Base-by-base conservation (phyloP, 1,140 invertebrate genomes). In the Elymnias hypermnestra region DNA sequence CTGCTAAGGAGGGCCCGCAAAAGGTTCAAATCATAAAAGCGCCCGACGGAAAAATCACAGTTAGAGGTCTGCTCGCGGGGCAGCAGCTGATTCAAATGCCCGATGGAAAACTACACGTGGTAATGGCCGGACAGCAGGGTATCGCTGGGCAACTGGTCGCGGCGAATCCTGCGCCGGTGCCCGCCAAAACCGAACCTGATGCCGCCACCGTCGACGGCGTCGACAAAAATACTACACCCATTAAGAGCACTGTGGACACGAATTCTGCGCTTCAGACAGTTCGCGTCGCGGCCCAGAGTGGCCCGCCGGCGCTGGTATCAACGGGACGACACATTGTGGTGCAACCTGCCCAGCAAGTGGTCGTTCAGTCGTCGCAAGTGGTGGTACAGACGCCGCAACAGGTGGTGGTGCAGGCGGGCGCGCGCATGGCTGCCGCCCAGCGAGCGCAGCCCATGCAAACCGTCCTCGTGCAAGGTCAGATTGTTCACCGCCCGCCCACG, bases 51-150 rank as follows among this genome's bases (percentile, higher is more conserved):
- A 96, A 97, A 83, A 87, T 98, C 0, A 95, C 96, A 74, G 95
- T 98, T n/a, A 90, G 94, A 46, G 97, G 97, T 4, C 86, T 98
- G 1, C 89, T 97, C 75, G 94, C 95, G 31, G 95, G 96, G n/a
- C 97, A 99, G 68, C 95, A 98, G 63, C 86, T 98, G 14, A 92
- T 98, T 13, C 94, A 97, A 72, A 92, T 97, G 89, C 92, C 96
- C 0, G 96, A 98, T 86, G 97, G 97, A 0, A 95, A 97, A 79
- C 83, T 98, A 18, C 96, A 98, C 65, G 92, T 98, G 2, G 88
- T 97, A 10, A 71, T 86, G 54, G 75, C 79, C 7, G 71, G 82
- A 17, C 87, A 87, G 47, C 73, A 78, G 46, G 77, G 78, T 5
- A 50, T 66, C 10, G 45, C 64, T 0, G 78, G 78, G 1, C 77